Conservation (phyloP, 2,888 invertebrate genomes). For the Griposia aprilina region DNA sequence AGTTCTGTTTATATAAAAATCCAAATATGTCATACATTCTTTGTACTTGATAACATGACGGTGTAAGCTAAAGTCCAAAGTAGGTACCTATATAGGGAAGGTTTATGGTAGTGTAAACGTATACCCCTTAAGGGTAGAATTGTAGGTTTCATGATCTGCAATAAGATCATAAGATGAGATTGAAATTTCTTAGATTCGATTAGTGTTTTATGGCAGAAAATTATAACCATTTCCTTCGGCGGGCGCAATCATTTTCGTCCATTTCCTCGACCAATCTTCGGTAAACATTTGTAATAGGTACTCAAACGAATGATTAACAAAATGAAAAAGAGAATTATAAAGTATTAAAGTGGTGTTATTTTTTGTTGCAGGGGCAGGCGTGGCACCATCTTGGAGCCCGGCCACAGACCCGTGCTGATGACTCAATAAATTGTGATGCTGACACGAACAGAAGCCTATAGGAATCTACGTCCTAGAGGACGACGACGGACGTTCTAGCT, state of each 20-base stretch:
- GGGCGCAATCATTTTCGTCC: conserved; percentile 9
- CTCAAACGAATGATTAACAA: conserved; percentile 25
- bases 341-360: conserved; percentile 46
- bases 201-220: conserved; percentile 56
- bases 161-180: conserved; percentile 47
- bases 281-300: conserved; percentile 30
- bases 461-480: conserved; percentile 90
- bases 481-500: conserved; percentile 88
- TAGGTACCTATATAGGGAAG: background rate
- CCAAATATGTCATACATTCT: too few relatives aligned
- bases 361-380: conserved; percentile 82
- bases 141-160: conserved; percentile 8
- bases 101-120: background rate
- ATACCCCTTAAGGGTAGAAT: too few relatives aligned
- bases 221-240: conserved; percentile 40
- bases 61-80: background rate
- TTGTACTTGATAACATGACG: background rate
- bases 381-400: conserved; percentile 82
- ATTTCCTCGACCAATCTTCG: conserved; percentile 38
- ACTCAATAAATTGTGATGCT: conserved; percentile 90
- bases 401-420: conserved; percentile 84
- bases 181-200: conserved; percentile 60
- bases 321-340: background rate
- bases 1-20: too few relatives aligned
- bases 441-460: conserved; percentile 86